These are phyloP conservation scores for Papilio dardanus DNA, from an alignment of 1,140 invertebrate genomes.

Conservation along the genomic window DNA sequence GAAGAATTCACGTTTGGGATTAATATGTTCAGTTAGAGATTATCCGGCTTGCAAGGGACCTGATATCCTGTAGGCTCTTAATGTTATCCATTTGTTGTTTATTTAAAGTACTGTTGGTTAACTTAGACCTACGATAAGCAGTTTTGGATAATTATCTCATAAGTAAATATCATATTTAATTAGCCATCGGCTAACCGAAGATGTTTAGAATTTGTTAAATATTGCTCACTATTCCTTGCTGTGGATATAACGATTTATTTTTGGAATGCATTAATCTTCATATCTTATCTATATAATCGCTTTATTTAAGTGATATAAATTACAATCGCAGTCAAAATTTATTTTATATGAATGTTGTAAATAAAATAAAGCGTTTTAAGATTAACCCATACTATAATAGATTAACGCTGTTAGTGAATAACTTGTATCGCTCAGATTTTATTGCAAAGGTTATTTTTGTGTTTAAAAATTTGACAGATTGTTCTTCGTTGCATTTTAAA, in stretches of 20 bases:
- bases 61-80: no score
- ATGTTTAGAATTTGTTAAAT: not conserved
- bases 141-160: no score
- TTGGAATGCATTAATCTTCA: not conserved
- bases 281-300: slow-evolving; percentile 8
- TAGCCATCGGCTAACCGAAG: not conserved
- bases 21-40: no score
- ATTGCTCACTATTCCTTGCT: not conserved
- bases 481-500: not conserved
- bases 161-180: not conserved
- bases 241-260: not conserved
- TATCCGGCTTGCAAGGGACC: no score
- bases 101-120: not conserved
- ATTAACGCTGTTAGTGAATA: not conserved
- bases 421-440: not conserved
- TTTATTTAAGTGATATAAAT: slow-evolving; percentile 8
- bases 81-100: no score
- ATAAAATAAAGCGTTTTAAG: not conserved
- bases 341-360: not conserved
- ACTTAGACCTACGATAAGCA: no score
- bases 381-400: not conserved
- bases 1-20: not conserved
- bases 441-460: not conserved
- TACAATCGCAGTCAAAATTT: not conserved
- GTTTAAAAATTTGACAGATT: not conserved